Base-by-base conservation (phyloP, 2,797 vertebrate genomes). In the Bradypodion pumilum region DNA sequence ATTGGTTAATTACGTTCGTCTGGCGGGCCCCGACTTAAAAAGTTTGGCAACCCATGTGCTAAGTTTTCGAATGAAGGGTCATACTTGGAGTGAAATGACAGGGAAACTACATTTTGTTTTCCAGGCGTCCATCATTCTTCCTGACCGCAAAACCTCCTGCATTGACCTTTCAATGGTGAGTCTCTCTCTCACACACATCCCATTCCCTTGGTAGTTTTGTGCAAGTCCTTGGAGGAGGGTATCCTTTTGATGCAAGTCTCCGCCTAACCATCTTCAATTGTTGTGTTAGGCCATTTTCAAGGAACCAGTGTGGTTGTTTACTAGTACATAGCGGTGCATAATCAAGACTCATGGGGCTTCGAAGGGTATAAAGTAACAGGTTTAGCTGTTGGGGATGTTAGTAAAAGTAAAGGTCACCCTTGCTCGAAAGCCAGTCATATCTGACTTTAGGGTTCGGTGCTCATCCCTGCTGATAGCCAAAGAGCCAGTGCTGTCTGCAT, bases 41-140 rank as follows among this genome's bases (percentile, higher is more conserved):
- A n/a, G n/a, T n/a, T n/a, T n/a, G n/a, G n/a, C n/a, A n/a, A n/a
- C n/a, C n/a, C n/a, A n/a, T n/a, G n/a, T n/a, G n/a, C n/a, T n/a
- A 46, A n/a, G 42, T 42, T 46, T 44, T 32, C 49, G 49, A 59
- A 15, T 27, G 52, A 23, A 44, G 27, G 27, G 3, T 29, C n/a
- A 52, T 40, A 66, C 37, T 42, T 78, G 19, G 59, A 85, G 29
- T 21, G 40, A 44, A 83, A 25, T 62, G 32, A 86, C 42, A 10
- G 21, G 23, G 23, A 25, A 66, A 52, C 42, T 49, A 12, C 81
- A n/a, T 79, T 77, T 75, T 37, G 8, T 81, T 77, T 84, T 81
- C 56, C 66, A 87, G 86, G 35, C 1, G 2, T 65, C 66, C 52
- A 35, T 29, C 59, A 77, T 87, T 7, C 25, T 27, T 32, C 78